Evolutionary conservation across 2,888 invertebrate species (phyloP).

Genomic region (Netelia inedita): DNA sequence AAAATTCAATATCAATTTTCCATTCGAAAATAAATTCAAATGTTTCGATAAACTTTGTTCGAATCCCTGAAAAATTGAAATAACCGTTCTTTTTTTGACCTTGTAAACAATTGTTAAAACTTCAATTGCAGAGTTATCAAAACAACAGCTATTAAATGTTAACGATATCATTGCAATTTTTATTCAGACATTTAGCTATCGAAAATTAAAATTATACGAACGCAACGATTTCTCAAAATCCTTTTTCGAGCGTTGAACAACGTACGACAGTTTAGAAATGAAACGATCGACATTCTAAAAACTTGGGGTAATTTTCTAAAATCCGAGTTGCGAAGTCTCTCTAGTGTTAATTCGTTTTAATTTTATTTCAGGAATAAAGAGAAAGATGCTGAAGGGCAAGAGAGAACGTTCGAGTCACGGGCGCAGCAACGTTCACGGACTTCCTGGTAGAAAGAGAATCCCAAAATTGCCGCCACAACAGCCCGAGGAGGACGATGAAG

Average conservation of each 20-base stretch:
- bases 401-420: conserved; percentile 80
- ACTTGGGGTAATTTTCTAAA: neutral
- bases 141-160: too few relatives aligned
- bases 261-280: too few relatives aligned
- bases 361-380: conserved; percentile 82
- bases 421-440: conserved; percentile 73
- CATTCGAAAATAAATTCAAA: too few relatives aligned
- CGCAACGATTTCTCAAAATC: neutral
- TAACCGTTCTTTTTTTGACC: neutral
- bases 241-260: too few relatives aligned
- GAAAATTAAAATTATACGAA: neutral
- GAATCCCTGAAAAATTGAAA: too few relatives aligned
- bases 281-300: too few relatives aligned
- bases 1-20: conserved; percentile 7
- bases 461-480: conserved; percentile 76
- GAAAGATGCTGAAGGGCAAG: conserved; percentile 84
- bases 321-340: too few relatives aligned
- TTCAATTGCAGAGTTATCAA: neutral
- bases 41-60: too few relatives aligned
- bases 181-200: neutral
- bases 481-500: conserved; percentile 84
- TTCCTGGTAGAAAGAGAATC: conserved; percentile 73
- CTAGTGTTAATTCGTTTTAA: neutral
- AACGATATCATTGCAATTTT: too few relatives aligned
- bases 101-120: neutral